Evolutionary conservation across 2,888 invertebrate species (phyloP), one percentile per base, ranked within the genome.

Genomic region (Molorchus minor): DNA sequence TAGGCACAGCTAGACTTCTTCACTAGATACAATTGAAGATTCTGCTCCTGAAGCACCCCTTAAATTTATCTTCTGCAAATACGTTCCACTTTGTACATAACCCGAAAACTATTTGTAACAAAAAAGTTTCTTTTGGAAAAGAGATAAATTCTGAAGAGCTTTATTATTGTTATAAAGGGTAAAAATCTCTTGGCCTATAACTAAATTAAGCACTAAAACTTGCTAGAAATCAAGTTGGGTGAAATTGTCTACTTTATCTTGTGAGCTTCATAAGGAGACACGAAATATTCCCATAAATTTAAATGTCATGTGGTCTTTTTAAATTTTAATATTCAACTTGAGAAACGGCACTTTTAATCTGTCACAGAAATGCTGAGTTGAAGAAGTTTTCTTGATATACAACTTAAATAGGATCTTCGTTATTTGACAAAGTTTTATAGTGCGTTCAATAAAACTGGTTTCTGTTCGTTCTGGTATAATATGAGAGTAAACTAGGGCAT

Each of bases 291-390:
- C 61, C 61, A 62, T 63, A 64, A 65, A 65, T 65, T 59, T 58
- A 36, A 60, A 56, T 54, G 58, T 57, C 63, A 55, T 45, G 51
- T 46, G 58, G 45, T 40, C 43, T 55, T 59, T 60, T 62, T 12
- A 67, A 65, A 68, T 68, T 67, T 70, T 67, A 69, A 69, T 68
- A 68, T 68, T 56, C 61, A 56, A 41, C 53, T 62, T 68, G 69
- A 69, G 65, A 67, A 67, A 69, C 63, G 68, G 58, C 66, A 61
- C 65, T 64, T 69, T 70, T 70, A 69, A 70, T 68, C 65, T 65
- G 65, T 62, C 65, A 56, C 40, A 35, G 61, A 56, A 57, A 57
- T 41, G 57, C 54, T 51, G 56, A 16, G 49, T 56, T 29, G 53
- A 30, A 38, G 55, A 49, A 61, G 54, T 61, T 65, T 56, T 47